Conservation (phyloP, 2,888 invertebrate species). For the Acronicta psi region DNA sequence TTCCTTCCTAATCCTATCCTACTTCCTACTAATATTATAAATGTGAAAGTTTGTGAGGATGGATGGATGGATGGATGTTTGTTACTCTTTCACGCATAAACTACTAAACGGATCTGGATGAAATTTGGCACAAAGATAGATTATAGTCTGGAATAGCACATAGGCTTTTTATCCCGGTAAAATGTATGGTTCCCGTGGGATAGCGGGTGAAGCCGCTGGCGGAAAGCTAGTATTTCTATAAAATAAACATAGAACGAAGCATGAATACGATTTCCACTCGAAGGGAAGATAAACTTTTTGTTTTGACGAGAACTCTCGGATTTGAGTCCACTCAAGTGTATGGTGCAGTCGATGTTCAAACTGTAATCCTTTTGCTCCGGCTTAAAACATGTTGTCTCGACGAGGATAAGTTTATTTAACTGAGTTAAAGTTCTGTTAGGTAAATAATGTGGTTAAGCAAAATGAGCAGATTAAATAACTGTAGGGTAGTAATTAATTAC, state of each 20-base stretch:
- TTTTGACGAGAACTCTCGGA: constrained; percentile 46
- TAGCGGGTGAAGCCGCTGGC: too few species aligned
- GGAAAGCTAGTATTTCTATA: not conserved
- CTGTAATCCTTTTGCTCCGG: constrained; percentile 37
- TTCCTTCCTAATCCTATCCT: too few species aligned
- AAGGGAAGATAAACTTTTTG: constrained; percentile 43
- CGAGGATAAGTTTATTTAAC: constrained; percentile 1
- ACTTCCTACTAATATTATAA: too few species aligned
- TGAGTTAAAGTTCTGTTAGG: not conserved
- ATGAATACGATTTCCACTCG: constrained; percentile 33
- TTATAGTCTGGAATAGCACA: too few species aligned
- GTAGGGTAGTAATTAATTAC: too few species aligned
- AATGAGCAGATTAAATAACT: not conserved
- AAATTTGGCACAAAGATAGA: too few species aligned
- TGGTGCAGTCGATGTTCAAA: constrained; percentile 40
- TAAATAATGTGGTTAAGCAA: not conserved
- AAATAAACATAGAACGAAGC: constrained; percentile 16
- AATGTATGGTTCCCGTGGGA: too few species aligned
- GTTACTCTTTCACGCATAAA: too few species aligned
- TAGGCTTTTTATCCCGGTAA: too few species aligned
- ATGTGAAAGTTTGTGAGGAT: too few species aligned
- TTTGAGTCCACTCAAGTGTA: constrained; percentile 38
- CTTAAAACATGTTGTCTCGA: constrained; percentile 36
- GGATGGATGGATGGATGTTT: too few species aligned
- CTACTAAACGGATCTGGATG: too few species aligned